Evolutionary conservation across 2,797 vertebrate species (phyloP), one percentile per base, ranked within the genome.

Genomic region (Alcedo quadribrachys): DNA sequence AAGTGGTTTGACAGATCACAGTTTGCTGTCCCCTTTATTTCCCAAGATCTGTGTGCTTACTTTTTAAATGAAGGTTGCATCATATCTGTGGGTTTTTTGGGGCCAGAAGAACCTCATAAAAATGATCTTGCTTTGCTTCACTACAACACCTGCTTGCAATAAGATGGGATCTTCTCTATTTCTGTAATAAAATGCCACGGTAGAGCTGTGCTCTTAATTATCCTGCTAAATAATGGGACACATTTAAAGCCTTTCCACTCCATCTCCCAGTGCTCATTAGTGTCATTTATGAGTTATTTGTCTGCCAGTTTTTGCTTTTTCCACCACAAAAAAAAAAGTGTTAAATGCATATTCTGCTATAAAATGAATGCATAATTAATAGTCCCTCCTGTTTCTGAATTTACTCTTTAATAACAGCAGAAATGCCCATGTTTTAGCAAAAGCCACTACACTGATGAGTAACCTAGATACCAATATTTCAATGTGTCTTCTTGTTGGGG

Each of bases 211-310:
- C 95, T 97, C 96, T 95, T 97, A 98, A 98, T 98, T 97, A 97
- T 96, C 92, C 92, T 92, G 84, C 97, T 97, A 97, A 98, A 98
- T 98, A 98, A 98, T 97, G 96, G 96, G 95, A 97, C 94, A 96
- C 93, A 94, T 97, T 97, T 97, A 96, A 97, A 97, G 92, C 95
- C 94, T 97, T 98, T 98, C 97, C 96, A 97, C 96, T 98, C 95
- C 96, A 97, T 97, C 96, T 97, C 97, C 96, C 93, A 86, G 82
- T 33, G 5, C 96, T 97, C 97, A 97, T 98, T 97, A 98, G 97
- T 96, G 96, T 96, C 96, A 97, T 93, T 97, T 96, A 94, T 97
- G 95, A 97, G 70, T 97, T 97, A 97, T 97, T 97, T 97, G 96
- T 97, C 94, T 95, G 91, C 87, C 94, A 85, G 67, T 89, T 96